Conservation (phyloP, 1,140 invertebrate genomes). For the Manduca sexta region DNA sequence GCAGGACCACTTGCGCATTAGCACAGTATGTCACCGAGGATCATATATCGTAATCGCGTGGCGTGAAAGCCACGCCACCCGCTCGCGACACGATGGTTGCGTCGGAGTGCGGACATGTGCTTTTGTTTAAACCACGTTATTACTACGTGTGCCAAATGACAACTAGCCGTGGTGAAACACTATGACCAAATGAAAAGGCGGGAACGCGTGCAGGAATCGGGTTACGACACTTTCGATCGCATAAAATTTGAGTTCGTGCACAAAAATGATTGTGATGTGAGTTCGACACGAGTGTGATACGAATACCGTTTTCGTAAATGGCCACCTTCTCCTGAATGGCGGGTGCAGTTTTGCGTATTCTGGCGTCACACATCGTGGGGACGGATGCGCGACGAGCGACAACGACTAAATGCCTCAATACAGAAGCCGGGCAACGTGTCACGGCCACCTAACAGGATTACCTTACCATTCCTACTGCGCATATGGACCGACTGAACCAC, state of each 20-base stretch:
- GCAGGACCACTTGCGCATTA: conserved; percentile 6
- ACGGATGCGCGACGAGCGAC: conserved; percentile 44
- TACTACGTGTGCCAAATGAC: conserved; percentile 61
- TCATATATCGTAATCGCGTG: conserved; percentile 48
- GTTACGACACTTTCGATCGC: conserved; percentile 53
- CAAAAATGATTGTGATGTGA: conserved; percentile 25
- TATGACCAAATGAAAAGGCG: conserved; percentile 31
- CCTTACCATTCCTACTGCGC: conserved; percentile 61
- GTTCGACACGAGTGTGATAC: conserved; percentile 15
- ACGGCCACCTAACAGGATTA: conserved; percentile 71
- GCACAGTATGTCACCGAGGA: conserved; percentile 45
- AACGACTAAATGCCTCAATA: conserved; percentile 42
- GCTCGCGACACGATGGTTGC: conserved; percentile 8
- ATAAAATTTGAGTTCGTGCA: conserved; percentile 29
- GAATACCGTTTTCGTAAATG: conserved; percentile 66
- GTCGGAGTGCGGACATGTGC: conserved; percentile 38
- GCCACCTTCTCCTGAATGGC: conserved; percentile 64
- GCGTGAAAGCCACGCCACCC: conserved; percentile 43
- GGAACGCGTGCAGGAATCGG: conserved; percentile 15
- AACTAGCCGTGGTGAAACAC: conserved; percentile 58
- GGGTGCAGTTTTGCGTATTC: conserved; percentile 54
- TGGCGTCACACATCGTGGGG: conserved; percentile 54
- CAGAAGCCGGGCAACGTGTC: conserved; percentile 63
- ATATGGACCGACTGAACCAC: conserved; percentile 40
- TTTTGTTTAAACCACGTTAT: conserved; percentile 48